Evolutionary conservation across 1,140 invertebrate species (phyloP).

Genomic region (Lethrus apterus): DNA sequence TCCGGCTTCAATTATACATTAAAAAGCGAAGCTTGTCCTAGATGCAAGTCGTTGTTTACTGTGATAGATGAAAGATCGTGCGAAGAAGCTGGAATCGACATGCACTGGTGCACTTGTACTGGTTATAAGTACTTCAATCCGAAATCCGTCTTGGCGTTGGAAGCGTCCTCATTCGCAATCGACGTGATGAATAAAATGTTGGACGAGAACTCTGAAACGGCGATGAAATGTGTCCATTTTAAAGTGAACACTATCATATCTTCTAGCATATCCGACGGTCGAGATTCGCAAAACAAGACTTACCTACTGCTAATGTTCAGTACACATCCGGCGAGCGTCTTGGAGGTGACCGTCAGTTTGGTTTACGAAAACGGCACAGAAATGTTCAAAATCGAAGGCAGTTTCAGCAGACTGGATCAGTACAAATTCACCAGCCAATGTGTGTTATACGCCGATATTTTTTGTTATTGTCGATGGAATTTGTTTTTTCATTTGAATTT

Average conservation of each 20-base stretch:
- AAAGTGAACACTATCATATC: constrained; percentile 40
- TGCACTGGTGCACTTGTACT: constrained; percentile 75
- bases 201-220: background rate
- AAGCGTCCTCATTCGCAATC: constrained; percentile 45
- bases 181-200: constrained; percentile 34
- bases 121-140: constrained; percentile 42
- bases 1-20: constrained; percentile 41
- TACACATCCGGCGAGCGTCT: constrained; percentile 47
- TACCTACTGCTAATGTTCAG: constrained; percentile 47
- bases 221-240: constrained; percentile 44
- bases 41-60: constrained; percentile 60
- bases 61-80: constrained; percentile 62
- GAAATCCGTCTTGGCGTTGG: constrained; percentile 38
- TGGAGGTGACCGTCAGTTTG: constrained; percentile 50
- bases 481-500: background rate
- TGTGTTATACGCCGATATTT: constrained; percentile 48
- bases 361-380: constrained; percentile 23
- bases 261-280: constrained; percentile 28
- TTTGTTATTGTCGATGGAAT: constrained; percentile 42
- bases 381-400: constrained; percentile 1
- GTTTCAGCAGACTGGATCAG: constrained; percentile 52
- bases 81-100: constrained; percentile 57
- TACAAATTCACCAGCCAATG: constrained; percentile 50
- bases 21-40: constrained; percentile 48
- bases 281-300: constrained; percentile 21